Evolutionary conservation across 1,140 invertebrate species (phyloP).

Genomic region (Dreissena rostriformis): DNA sequence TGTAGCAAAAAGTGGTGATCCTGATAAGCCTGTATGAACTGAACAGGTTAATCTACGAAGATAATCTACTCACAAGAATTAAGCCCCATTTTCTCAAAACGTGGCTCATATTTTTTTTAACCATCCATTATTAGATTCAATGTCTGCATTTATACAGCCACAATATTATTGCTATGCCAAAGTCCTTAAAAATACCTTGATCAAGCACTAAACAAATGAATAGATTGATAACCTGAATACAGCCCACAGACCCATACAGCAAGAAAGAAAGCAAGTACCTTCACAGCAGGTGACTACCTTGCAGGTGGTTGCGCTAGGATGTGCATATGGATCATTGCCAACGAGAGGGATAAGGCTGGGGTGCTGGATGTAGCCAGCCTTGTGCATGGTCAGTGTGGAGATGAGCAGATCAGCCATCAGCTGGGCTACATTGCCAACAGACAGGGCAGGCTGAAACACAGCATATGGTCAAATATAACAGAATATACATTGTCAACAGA

Average conservation of each 20-base stretch:
- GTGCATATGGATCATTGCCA: constrained; percentile 87
- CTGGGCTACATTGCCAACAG: constrained; percentile 91
- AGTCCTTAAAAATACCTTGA: background rate
- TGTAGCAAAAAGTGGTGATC: no score
- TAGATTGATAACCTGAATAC: background rate
- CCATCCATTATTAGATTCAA: no score
- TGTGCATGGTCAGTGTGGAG: constrained; percentile 85
- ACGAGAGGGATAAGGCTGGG: constrained; percentile 86
- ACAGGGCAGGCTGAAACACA: constrained; percentile 87
- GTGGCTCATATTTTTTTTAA: no score
- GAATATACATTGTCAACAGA: no score
- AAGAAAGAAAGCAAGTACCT: constrained; percentile 62
- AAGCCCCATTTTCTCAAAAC: no score
- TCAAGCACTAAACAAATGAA: background rate
- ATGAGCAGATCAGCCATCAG: constrained; percentile 88
- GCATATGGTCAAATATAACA: no score
- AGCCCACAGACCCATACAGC: background rate
- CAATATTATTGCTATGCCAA: background rate
- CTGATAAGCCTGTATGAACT: no score
- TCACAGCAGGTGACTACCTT: constrained; percentile 81
- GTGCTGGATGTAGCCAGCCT: constrained; percentile 86
- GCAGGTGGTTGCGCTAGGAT: constrained; percentile 81
- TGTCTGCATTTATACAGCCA: no score
- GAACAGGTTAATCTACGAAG: no score
- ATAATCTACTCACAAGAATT: no score